phyloP scores from a whole-genome alignment of 2,888 invertebrate genomes.

The Spicauda simplicius region DNA sequence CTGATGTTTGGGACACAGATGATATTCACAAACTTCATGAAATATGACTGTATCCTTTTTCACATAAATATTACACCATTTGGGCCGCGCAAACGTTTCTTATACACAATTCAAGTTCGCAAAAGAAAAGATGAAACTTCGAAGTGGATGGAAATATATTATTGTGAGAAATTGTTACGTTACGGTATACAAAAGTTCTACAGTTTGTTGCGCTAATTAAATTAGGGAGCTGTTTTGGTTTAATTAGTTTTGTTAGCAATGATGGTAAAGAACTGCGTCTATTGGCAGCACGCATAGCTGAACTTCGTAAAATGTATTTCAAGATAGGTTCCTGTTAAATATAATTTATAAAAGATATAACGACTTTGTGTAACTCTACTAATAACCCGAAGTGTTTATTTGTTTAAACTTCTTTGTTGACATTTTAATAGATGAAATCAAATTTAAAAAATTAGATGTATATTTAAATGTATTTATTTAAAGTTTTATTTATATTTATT shows the following conservation, averaged over 20 bases:
- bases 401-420: too few species aligned
- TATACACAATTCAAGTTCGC: slow-evolving; percentile 7
- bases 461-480: too few species aligned
- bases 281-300: too few species aligned
- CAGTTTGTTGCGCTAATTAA: neutral
- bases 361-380: too few species aligned
- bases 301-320: too few species aligned
- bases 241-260: neutral
- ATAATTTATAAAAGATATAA: too few species aligned
- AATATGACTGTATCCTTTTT: slow-evolving; percentile 34
- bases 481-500: too few species aligned
- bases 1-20: slow-evolving; percentile 27
- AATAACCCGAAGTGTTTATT: too few species aligned
- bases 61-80: slow-evolving; percentile 32
- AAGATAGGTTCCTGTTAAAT: too few species aligned
- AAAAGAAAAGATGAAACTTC: neutral
- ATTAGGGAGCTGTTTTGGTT: neutral
- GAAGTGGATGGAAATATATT: slow-evolving; percentile 1
- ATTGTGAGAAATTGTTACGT: neutral
- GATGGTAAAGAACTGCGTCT: too few species aligned
- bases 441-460: too few species aligned
- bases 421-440: too few species aligned
- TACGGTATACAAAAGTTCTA: neutral
- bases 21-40: slow-evolving; percentile 30
- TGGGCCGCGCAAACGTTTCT: slow-evolving; percentile 20